Evolutionary conservation across 1,140 invertebrate species (phyloP).

Genomic region (Lasaia peninsularis): DNA sequence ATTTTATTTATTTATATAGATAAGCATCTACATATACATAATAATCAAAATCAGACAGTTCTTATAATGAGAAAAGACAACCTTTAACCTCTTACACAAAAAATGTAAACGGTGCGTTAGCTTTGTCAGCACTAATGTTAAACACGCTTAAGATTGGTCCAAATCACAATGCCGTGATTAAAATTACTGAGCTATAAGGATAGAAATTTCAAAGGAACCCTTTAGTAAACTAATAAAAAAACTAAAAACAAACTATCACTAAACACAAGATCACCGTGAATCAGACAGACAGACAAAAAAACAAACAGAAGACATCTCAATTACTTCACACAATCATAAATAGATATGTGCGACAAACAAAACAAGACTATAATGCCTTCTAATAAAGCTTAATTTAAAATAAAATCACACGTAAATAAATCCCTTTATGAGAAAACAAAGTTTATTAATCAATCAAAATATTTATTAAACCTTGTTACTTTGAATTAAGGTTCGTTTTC

Average conservation of each 20-base stretch:
- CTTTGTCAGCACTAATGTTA: no score
- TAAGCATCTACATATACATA: no score
- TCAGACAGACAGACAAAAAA: conserved; percentile 45
- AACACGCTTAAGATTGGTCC: no score
- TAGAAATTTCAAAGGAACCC: conserved; percentile 26
- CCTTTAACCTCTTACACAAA: no score
- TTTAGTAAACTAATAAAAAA: conserved; percentile 31
- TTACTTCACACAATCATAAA: conserved; percentile 48
- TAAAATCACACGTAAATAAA: conserved; percentile 1
- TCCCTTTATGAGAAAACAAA: conserved; percentile 7
- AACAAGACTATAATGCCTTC: neutral
- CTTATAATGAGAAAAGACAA: no score
- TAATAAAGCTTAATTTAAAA: conserved; percentile 10
- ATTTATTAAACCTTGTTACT: neutral
- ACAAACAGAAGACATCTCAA: conserved; percentile 54
- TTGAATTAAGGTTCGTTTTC: neutral
- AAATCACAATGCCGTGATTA: neutral
- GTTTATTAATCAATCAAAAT: neutral
- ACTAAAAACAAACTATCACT: conserved; percentile 40
- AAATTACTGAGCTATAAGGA: neutral
- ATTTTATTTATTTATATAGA: no score
- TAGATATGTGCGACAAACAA: neutral
- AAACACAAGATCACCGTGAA: conserved; percentile 30
- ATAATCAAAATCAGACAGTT: no score
- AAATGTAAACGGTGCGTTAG: no score